Base-by-base conservation (phyloP, 2,113 vertebrate genomes). In the Paedocypris sp. region DNA sequence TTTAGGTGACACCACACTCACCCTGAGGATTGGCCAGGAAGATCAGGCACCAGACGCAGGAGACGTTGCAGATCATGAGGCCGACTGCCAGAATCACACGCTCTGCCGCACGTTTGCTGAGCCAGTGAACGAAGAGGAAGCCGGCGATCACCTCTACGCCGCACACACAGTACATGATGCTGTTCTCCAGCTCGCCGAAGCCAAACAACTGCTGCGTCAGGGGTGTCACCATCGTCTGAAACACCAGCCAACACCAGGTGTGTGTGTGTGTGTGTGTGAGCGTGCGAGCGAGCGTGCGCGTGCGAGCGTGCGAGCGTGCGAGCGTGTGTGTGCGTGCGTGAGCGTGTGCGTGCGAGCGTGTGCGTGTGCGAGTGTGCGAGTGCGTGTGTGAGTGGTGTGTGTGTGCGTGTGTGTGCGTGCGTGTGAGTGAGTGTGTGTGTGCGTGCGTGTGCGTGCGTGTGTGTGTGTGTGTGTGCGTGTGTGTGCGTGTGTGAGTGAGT, bases 131-230 rank as follows among this genome's bases (percentile, higher is more conserved):
- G 15, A 87, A 83, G 51, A 89, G 70, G 74, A 90, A 90, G 35
- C 87, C 85, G 1, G 76, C 69, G 8, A 90, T 85, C 64, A 90
- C 85, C 81, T 87, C 87, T 43, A 88, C 71, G 0, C 88, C 85
- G 13, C 87, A 87, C 4, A 90, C 62, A 29, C 83, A 88, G 80
- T 90, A 90, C 83, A 90, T 87, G 47, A 89, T 63, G 3, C 87
- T 89, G 79, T 90, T 90, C 78, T 90, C 86, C 67, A 90, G 74
- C 77, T 90, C 89, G 0, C 84, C 79, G 1, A 89, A 90, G 66
- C 71, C 69, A 22, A 90, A 86, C 75, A 80, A 87, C 51, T 72
- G 80, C 75, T 90, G 89, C 0, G 88, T 89, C 64, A 90, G 43
- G 0, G 89, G 89, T 1, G 89, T 90, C 68, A 90, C 87, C 83